Evolutionary conservation across 2,113 vertebrate species (phyloP).

Genomic region (Agapornis roseicollis): DNA sequence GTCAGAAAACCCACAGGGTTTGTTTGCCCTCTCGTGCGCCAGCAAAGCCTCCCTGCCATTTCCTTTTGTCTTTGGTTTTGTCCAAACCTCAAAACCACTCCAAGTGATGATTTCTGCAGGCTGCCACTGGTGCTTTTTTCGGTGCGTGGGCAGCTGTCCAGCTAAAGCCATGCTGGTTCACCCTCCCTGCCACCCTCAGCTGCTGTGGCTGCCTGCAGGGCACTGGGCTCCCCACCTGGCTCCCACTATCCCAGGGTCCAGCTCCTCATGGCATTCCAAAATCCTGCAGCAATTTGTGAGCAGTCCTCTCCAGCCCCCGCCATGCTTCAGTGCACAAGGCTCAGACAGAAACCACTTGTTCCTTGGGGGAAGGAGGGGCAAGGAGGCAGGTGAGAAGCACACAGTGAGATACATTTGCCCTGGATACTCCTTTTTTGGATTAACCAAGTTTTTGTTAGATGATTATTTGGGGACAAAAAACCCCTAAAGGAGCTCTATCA

Average conservation of each 20-base stretch:
- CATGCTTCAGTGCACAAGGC: fast-evolving
- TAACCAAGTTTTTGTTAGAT: not conserved
- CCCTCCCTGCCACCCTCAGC: not conserved
- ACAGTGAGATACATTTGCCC: fast-evolving
- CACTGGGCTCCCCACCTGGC: fast-evolving
- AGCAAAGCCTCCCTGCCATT: not conserved
- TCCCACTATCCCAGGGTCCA: not conserved
- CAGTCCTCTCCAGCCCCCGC: not conserved
- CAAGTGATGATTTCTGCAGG: not conserved
- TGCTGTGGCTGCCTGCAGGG: not conserved
- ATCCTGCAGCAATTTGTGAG: not conserved
- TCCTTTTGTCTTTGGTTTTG: slow-evolving; percentile 54
- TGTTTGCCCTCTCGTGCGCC: slow-evolving; percentile 22
- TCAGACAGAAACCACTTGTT: not conserved
- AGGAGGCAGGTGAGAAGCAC: not conserved
- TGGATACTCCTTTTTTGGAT: not conserved
- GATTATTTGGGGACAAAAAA: not conserved
- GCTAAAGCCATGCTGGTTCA: not conserved
- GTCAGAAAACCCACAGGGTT: slow-evolving; percentile 13
- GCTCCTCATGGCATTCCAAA: not conserved
- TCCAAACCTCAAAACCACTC: slow-evolving; percentile 43
- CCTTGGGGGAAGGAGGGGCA: not conserved
- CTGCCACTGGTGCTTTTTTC: not conserved
- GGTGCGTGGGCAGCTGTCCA: not conserved
- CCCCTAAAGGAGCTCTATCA: not conserved